phyloP scores from a whole-genome alignment of 2,888 invertebrate genomes.

The Anarsia innoxiella region DNA sequence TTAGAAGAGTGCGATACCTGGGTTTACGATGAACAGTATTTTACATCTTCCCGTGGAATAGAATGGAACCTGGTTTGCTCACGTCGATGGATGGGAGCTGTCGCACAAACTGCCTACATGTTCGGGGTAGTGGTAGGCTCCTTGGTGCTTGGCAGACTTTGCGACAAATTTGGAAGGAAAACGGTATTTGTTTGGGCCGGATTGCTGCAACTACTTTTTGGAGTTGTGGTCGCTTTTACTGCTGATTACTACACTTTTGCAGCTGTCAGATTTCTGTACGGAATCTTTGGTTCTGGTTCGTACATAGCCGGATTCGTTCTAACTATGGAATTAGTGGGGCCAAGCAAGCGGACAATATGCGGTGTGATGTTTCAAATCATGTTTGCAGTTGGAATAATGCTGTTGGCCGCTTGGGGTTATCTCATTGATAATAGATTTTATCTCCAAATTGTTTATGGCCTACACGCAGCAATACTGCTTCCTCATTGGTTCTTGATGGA shows the following conservation, averaged over 20 bases:
- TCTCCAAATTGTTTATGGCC: slow-evolving; percentile 85
- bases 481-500: slow-evolving; percentile 91
- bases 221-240: slow-evolving; percentile 84
- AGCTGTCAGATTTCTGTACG: slow-evolving; percentile 80
- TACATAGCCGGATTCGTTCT: slow-evolving; percentile 80
- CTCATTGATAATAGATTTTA: slow-evolving; percentile 82
- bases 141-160: slow-evolving; percentile 83
- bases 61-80: slow-evolving; percentile 91
- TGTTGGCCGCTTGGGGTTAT: slow-evolving; percentile 88
- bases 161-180: slow-evolving; percentile 88
- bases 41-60: slow-evolving; percentile 82
- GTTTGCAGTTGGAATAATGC: slow-evolving; percentile 87
- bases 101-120: slow-evolving; percentile 87
- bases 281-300: slow-evolving; percentile 88
- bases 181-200: slow-evolving; percentile 86
- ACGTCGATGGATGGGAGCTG: slow-evolving; percentile 86
- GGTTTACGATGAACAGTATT: slow-evolving; percentile 84
- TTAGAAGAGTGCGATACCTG: slow-evolving; percentile 66
- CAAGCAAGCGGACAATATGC: slow-evolving; percentile 85
- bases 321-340: slow-evolving; percentile 89
- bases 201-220: slow-evolving; percentile 80
- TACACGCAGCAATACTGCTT: slow-evolving; percentile 82
- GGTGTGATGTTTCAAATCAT: slow-evolving; percentile 87
- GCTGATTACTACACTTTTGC: slow-evolving; percentile 83
- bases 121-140: slow-evolving; percentile 89